phyloP scores from a whole-genome alignment of 2,888 invertebrate genomes.

The Morinoia aosen region DNA sequence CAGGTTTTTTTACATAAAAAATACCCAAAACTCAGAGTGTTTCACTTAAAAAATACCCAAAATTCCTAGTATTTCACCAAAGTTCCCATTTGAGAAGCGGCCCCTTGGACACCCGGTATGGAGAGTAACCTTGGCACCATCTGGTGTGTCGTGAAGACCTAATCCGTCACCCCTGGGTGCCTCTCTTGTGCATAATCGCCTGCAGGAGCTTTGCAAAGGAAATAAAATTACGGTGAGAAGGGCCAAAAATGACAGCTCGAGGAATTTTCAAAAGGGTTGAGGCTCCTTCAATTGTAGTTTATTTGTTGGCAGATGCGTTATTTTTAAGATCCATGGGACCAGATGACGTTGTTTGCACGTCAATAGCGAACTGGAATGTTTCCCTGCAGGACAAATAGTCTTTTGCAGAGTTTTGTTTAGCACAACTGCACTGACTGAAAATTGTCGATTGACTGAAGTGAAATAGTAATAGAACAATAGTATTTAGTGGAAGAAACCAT shows the following conservation, averaged over 20 bases:
- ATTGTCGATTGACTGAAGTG: not conserved
- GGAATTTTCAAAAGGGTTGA: not conserved
- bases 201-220: not conserved
- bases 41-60: not conserved
- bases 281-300: not conserved
- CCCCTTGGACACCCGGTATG: not conserved
- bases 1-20: too few relatives aligned
- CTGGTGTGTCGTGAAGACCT: not conserved
- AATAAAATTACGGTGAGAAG: constrained; percentile 12
- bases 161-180: not conserved
- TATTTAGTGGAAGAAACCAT: not conserved
- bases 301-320: not conserved
- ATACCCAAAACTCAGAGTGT: too few relatives aligned
- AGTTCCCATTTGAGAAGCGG: not conserved
- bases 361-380: constrained; percentile 2
- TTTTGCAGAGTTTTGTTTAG: not conserved
- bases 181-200: constrained; percentile 5
- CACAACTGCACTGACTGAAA: not conserved
- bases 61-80: not conserved
- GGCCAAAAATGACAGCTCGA: constrained; percentile 33
- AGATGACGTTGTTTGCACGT: constrained; percentile 20
- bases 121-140: constrained; percentile 29
- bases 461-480: too few relatives aligned
- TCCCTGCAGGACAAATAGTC: not conserved
- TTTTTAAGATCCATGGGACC: not conserved